phyloP scores from a whole-genome alignment of 2,888 invertebrate genomes.

The Rhaphigaster nebulosa region DNA sequence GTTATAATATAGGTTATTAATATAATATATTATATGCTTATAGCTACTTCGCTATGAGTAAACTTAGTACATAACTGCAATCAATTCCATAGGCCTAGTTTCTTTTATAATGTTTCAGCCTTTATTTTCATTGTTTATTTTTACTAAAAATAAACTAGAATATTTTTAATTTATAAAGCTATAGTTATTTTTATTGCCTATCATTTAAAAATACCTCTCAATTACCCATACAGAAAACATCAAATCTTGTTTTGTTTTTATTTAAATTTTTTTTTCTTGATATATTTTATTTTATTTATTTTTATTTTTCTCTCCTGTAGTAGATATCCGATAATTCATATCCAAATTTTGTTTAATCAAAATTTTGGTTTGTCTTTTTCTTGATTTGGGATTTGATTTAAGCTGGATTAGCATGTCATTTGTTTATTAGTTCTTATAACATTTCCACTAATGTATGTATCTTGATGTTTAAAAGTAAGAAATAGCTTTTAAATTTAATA shows the following conservation, averaged over 20 bases:
- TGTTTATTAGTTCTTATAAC: background rate
- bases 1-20: too few relatives aligned
- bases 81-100: background rate
- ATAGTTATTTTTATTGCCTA: background rate
- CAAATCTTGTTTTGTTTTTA: slow-evolving; percentile 11
- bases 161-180: background rate
- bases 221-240: background rate
- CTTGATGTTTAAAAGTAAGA: background rate
- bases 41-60: too few relatives aligned
- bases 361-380: background rate
- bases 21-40: too few relatives aligned
- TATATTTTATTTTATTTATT: background rate
- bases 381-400: slow-evolving; percentile 53
- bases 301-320: slow-evolving; percentile 8
- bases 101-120: background rate
- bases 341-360: slow-evolving; percentile 50
- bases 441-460: background rate
- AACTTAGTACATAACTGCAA: background rate
- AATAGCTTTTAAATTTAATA: background rate
- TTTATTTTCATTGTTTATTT: background rate
- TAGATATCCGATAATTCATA: slow-evolving; percentile 33
- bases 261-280: background rate
- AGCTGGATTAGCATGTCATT: background rate
- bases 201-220: background rate
- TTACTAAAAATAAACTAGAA: background rate